A percentile compares a stretch with the other conserved stretches of the same genome.
phyloP scores from a whole-genome alignment of 2,113 vertebrate species.

The Vulpes lagopus region DNA sequence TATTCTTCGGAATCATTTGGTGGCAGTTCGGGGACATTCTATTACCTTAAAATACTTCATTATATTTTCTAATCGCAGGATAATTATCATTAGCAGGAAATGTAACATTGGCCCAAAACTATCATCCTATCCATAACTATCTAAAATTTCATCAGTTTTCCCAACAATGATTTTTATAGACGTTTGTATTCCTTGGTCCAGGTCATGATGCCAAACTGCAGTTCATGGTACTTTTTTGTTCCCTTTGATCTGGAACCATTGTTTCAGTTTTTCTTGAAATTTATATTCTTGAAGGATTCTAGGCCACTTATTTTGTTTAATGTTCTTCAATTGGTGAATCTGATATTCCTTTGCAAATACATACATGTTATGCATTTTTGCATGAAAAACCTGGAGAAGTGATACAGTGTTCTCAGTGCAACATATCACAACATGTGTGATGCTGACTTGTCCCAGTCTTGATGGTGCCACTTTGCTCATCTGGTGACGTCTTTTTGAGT shows the following conservation, averaged over 20 bases:
- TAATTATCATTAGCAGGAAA: neutral
- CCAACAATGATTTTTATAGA: neutral
- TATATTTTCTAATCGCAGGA: neutral
- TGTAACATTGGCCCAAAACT: neutral
- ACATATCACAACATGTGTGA: rapidly evolving
- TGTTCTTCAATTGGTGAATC: neutral
- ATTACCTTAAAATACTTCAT: neutral
- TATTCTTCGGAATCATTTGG: neutral
- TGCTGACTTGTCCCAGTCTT: neutral
- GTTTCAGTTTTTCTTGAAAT: neutral
- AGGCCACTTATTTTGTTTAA: neutral
- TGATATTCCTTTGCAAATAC: neutral
- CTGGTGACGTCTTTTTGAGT: neutral
- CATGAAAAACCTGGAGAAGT: neutral
- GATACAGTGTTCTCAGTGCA: neutral
- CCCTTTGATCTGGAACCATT: neutral
- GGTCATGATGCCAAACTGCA: neutral
- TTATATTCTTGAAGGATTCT: neutral
- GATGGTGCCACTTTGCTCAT: neutral
- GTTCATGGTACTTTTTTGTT: neutral
- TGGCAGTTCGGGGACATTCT: neutral
- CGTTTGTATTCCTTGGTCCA: neutral
- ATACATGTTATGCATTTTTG: neutral
- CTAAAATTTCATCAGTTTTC: neutral
- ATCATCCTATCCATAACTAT: neutral